Conservation (phyloP, 2,113 vertebrate genomes). For the Nothobranchius furzeri region DNA sequence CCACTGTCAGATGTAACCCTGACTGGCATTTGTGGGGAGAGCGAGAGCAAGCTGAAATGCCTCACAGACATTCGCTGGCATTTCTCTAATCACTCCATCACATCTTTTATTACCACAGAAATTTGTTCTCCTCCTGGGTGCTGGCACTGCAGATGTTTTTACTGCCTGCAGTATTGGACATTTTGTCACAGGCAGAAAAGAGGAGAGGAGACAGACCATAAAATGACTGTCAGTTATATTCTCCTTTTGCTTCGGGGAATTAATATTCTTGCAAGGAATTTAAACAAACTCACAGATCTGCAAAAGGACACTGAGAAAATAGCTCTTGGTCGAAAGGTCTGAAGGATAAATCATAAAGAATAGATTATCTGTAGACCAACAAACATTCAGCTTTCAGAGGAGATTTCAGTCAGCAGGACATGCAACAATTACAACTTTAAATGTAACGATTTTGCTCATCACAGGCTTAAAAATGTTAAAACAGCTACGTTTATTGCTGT, state of each 20-base stretch:
- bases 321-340: constrained; percentile 8
- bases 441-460: constrained; percentile 1
- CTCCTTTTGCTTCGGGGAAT: constrained; percentile 48
- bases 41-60: constrained; percentile 37
- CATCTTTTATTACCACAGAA: constrained; percentile 72
- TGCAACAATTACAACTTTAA: constrained; percentile 1
- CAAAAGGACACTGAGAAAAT: constrained; percentile 38
- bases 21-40: constrained; percentile 46
- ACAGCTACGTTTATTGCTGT: too few species aligned
- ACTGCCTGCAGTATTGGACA: constrained; percentile 55
- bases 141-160: constrained; percentile 61
- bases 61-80: constrained; percentile 60
- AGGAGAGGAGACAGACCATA: constrained; percentile 44
- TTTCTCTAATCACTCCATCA: constrained; percentile 74
- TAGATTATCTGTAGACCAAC: not conserved
- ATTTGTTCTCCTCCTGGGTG: constrained; percentile 49
- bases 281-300: constrained; percentile 26
- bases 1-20: constrained; percentile 44
- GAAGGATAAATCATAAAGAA: constrained; percentile 16
- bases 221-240: constrained; percentile 55
- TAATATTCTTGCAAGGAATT: constrained; percentile 31
- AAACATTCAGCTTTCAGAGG: not conserved
- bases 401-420: too few species aligned
- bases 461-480: not conserved
- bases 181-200: constrained; percentile 51